Base-by-base conservation (phyloP, 2,888 invertebrate species). In the Ethmia dodecea region DNA sequence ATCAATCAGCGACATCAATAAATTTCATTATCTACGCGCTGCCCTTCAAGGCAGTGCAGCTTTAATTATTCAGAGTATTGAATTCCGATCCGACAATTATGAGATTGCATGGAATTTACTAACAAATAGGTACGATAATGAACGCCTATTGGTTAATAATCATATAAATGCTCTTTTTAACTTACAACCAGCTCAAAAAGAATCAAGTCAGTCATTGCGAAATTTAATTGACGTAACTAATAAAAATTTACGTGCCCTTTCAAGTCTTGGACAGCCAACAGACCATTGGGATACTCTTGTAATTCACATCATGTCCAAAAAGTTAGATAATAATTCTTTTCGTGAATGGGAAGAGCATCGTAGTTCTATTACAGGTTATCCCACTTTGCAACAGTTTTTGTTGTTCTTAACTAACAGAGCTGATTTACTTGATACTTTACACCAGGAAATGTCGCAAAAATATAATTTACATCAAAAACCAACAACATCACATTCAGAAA, bases 221-320 rank as follows among this genome's bases (percentile, higher is more conserved):
- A 15, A 13, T 3, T n/a, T 32, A 9, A 9, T 37, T 12, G 37
- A 37, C 18, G 13, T 10, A 3, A 15, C 24, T 13, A 25, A n/a
- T 6, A 32, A 32, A 29, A 32, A 37, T 13, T 13, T 37, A n/a
- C 28, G 37, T 1, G 32, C 37, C n/a, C 13, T 37, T 8, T 12
- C 13, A 11, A 29, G 11, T n/a, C 10, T 37, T 4, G 32, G 32
- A 6, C 18, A 33, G 13, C 32, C 32, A 8, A 29, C 18, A 2
- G 13, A 29, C 4, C 8, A 12, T 2, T 37, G 37, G 37, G 37
- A 33, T 13, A 33, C 29, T 2, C 15, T 37, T 11, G 28, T 37
- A 3, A 37, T 33, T 10, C 25, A 29, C 13, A 24, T 37, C 3
- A 12, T 37, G 2, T 11, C 15, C 3, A 12, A 14, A 2, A 31